Conservation (phyloP, 2,797 vertebrate species). For the Myotis findleyi region DNA sequence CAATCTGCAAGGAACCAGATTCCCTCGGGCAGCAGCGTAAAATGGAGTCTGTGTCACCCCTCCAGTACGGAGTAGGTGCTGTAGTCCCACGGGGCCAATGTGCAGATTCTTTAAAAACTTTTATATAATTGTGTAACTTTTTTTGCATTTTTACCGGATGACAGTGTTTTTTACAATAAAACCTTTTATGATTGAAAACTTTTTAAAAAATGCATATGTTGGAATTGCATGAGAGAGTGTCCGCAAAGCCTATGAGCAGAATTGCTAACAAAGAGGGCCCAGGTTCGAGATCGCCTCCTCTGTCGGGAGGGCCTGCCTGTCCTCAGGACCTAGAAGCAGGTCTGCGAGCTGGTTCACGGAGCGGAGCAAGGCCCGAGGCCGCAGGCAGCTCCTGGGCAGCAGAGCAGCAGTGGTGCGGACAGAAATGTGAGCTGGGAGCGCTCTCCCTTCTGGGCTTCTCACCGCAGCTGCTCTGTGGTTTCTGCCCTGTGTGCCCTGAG, state of each 20-base stretch:
- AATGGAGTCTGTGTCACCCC: constrained; percentile 86
- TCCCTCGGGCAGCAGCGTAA: constrained; percentile 79
- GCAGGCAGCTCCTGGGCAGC: not conserved
- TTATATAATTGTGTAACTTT: constrained; percentile 86
- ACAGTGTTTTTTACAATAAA: constrained; percentile 90
- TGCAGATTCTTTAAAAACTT: constrained; percentile 87
- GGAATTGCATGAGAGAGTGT: not conserved
- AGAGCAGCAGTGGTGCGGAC: not conserved
- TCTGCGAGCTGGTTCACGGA: not conserved
- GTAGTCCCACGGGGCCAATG: constrained; percentile 87
- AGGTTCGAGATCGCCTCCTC: not conserved
- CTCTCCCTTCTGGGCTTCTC: not conserved
- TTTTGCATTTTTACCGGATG: constrained; percentile 89
- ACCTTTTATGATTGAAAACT: constrained; percentile 86
- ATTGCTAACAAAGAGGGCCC: not conserved
- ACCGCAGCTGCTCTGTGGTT: not conserved
- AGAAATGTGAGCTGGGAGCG: not conserved
- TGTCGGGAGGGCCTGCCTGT: not conserved
- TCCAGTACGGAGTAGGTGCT: constrained; percentile 89
- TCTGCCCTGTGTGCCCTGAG: constrained; percentile 11
- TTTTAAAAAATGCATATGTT: not conserved
- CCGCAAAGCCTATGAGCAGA: not conserved
- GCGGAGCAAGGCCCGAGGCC: not conserved
- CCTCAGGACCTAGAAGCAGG: not conserved
- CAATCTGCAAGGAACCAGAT: constrained; percentile 77